phyloP scores from a whole-genome alignment of 2,113 vertebrate genomes.

The Carettochelys insculpta region DNA sequence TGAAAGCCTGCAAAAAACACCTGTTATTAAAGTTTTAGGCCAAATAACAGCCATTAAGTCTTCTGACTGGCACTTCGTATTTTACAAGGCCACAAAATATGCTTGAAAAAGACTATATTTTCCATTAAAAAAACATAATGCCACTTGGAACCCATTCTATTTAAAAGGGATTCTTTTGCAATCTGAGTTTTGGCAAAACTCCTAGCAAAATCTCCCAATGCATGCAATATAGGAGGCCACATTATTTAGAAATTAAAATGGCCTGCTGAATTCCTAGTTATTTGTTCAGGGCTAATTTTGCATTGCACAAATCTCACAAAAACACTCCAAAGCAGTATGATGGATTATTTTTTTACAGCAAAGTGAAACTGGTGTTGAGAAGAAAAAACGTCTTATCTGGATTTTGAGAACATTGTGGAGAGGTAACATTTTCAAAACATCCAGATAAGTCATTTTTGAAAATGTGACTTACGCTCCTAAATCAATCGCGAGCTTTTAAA shows the following conservation, averaged over 20 bases:
- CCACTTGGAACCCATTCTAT: neutral
- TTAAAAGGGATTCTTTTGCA: neutral
- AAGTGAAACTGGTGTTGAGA: neutral
- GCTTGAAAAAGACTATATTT: neutral
- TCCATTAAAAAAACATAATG: neutral
- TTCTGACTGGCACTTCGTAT: neutral
- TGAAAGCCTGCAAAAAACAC: neutral
- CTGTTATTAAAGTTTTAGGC: neutral
- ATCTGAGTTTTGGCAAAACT: neutral
- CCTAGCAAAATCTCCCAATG: neutral
- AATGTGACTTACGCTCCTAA: neutral
- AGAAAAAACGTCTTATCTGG: conserved; percentile 27
- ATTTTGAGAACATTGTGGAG: conserved; percentile 21
- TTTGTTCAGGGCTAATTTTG: neutral
- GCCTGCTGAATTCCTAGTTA: neutral
- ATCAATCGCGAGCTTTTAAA: neutral
- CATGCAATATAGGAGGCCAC: neutral
- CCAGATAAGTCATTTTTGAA: conserved; percentile 8
- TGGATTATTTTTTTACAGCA: neutral
- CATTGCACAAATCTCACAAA: neutral
- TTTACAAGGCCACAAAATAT: neutral
- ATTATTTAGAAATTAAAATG: neutral
- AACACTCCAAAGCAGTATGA: neutral
- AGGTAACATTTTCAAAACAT: conserved; percentile 24
- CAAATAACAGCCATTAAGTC: neutral